These are phyloP conservation scores for Huso huso DNA, from an alignment of 2,797 vertebrate species.

Conservation along the genomic window DNA sequence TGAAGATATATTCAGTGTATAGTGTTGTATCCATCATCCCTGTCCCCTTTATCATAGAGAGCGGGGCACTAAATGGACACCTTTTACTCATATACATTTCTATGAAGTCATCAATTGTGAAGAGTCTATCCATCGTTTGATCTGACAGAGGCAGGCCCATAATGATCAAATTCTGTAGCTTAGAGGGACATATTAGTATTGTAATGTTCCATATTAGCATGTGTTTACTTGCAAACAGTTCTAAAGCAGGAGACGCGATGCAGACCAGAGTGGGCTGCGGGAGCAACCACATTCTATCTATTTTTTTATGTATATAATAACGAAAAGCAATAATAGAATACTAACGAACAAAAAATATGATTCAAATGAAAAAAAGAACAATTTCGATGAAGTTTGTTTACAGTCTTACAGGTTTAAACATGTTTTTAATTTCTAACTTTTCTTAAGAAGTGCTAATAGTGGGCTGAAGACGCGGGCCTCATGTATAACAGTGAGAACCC, in stretches of 20 bases:
- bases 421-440: not conserved
- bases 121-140: slow-evolving; percentile 75
- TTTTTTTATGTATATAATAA: too few relatives aligned
- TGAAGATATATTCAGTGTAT: slow-evolving; percentile 84
- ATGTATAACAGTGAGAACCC: too few relatives aligned
- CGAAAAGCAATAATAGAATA: too few relatives aligned
- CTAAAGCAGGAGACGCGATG: too few relatives aligned
- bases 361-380: too few relatives aligned
- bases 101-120: slow-evolving; percentile 79
- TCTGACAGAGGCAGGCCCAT: slow-evolving; percentile 75
- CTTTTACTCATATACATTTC: slow-evolving; percentile 81
- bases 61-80: slow-evolving; percentile 78
- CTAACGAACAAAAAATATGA: too few relatives aligned
- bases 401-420: not conserved
- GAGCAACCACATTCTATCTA: too few relatives aligned
- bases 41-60: slow-evolving; percentile 74
- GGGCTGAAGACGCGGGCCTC: too few relatives aligned
- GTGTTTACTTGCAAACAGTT: not conserved
- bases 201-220: slow-evolving; percentile 7
- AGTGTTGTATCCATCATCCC: slow-evolving; percentile 80
- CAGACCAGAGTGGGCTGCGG: too few relatives aligned
- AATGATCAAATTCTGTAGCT: slow-evolving; percentile 70
- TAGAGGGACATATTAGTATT: slow-evolving; percentile 30
- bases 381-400: too few relatives aligned
- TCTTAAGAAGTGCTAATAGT: too few relatives aligned